Base-by-base conservation (phyloP, 1,140 invertebrate species). In the Drosophila ambigua region DNA sequence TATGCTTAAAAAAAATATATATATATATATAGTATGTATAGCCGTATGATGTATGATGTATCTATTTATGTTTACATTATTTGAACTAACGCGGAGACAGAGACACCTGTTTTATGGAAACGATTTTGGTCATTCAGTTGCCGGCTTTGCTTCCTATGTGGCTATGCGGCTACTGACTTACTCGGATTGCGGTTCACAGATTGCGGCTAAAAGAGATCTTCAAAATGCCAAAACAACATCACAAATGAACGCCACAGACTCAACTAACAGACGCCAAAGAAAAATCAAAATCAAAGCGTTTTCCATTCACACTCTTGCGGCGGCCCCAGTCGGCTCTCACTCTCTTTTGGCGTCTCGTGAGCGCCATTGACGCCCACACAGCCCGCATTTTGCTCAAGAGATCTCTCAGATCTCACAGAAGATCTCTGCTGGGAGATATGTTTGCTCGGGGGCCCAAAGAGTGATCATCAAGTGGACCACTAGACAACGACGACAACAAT, bases 171-270 rank as follows among this genome's bases (percentile, higher is more conserved):
- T 20, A 20, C 20, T 20, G 20, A 20, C 20, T 46, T 50, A 44
- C 50, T 64, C 69, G 51, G 67, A 67, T 67, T 76, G 62, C 71
- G 62, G 68, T 72, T 72, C 52, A 31, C 68, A 49, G 48, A 65
- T 64, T 28, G 61, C 53, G 52, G 35, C 52, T 50, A 45, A 63
- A 39, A 24, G 39, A 51, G 61, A 24, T 62, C 64, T 66, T 53
- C 48, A 78, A 61, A 84, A 76, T 48, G 61, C 60, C 50, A 75
- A 76, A 75, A 75, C 77, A 84, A 79, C 81, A 80, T 69, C 63
- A 58, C 77, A 79, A 88, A 88, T 88, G 79, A 72, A 83, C 83
- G 84, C 77, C 84, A 72, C 84, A 68, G 46, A 83, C 57, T 68
- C 76, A 83, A 71, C 75, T 77, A 77, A 77, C 26, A 28, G 62